Evolutionary conservation across 2,113 vertebrate species (phyloP), one percentile per base, ranked within the genome.

Genomic region (Todiramphus saurophagus): DNA sequence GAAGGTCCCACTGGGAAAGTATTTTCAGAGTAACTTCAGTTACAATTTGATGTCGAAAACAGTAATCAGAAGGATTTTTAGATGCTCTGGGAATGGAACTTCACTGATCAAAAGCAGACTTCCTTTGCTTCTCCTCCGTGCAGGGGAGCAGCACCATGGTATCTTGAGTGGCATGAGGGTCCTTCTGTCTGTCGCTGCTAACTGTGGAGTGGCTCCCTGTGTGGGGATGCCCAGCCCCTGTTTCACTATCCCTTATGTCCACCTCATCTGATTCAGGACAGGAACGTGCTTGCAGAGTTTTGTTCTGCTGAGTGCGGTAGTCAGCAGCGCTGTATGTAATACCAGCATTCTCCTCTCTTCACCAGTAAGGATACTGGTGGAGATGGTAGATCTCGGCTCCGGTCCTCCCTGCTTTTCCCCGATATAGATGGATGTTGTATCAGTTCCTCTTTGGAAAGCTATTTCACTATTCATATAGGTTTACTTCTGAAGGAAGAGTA

Each of bases 311-410:
- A 15, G 24, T 2, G 1, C 4, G 19, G 39, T 35, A 16, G 10
- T 69, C 48, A 28, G 46, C 28, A 24, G 27, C 39, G n/a, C 33
- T 1, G 0, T 19, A 30, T 1, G 0, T 19, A 33, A 31, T 10
- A 55, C 11, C 50, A 48, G 55, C 25, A 13, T 48, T 84, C 88
- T 77, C 43, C 39, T 55, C 21, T 77, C 43, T 50, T 50, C 21
- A n/a, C 35, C 27, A 21, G 11, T 64, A 68, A 68, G n/a, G 16
- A 12, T 60, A 4, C 13, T 89, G 70, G 41, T 72, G 48, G 48
- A 81, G 46, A 28, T 72, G 41, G 11, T 43, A 8, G 48, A 48
- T 59, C 30, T 78, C 6, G 0, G 12, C 25, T 75, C 9, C 10
- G 13, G 31, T 43, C 41, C 87, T 69, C 37, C 14, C 2, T 4